These are phyloP conservation scores for Cygnus buccinator DNA, from an alignment of 2,113 vertebrate genomes.

Conservation along the genomic window DNA sequence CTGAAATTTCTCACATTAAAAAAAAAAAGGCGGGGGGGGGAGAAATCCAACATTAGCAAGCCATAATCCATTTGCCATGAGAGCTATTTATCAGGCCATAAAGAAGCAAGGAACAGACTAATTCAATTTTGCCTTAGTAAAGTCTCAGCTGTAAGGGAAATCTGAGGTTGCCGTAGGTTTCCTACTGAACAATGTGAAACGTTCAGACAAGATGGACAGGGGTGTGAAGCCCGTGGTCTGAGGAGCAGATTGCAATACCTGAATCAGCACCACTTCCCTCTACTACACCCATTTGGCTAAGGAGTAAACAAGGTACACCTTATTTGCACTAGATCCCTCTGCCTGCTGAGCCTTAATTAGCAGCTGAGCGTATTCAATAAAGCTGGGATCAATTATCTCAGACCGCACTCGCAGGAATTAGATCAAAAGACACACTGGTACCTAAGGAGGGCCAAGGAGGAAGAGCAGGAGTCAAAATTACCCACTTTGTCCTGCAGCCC, in stretches of 20 bases:
- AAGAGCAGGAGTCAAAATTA: background rate
- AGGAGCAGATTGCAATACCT: background rate
- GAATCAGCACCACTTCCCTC: background rate
- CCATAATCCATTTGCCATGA: background rate
- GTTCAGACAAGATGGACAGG: background rate
- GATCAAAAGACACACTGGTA: background rate
- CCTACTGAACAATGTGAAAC: background rate
- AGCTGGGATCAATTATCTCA: background rate
- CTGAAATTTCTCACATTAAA: background rate
- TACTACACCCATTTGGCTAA: background rate
- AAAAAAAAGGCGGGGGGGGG: background rate
- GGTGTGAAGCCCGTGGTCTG: background rate
- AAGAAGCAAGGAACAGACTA: background rate
- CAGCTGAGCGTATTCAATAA: background rate
- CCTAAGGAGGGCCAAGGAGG: background rate
- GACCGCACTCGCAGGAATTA: background rate
- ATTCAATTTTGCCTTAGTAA: background rate
- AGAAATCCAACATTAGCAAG: background rate
- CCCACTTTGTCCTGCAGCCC: background rate
- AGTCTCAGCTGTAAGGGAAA: background rate
- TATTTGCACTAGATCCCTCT: background rate
- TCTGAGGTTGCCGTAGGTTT: background rate
- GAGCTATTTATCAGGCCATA: slow-evolving; percentile 7
- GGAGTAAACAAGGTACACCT: background rate
- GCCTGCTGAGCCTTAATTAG: background rate